These are phyloP conservation scores for Latrodectus hesperus DNA, from an alignment of 2,888 invertebrate genomes.

Conservation along the genomic window DNA sequence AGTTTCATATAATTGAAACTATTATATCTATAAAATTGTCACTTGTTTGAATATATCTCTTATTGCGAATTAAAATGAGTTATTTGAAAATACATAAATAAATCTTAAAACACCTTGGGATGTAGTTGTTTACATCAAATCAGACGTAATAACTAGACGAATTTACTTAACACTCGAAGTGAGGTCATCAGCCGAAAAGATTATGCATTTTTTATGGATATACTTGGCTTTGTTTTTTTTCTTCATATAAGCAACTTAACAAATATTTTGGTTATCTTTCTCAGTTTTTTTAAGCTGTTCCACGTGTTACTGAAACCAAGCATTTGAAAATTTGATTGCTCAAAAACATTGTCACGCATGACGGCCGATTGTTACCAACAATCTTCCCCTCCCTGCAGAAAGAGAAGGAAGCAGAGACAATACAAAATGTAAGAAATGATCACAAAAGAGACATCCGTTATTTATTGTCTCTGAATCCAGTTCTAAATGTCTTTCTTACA, in stretches of 20 bases:
- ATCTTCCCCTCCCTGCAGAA: not conserved
- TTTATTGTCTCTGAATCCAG: constrained; percentile 28
- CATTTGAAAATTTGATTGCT: not conserved
- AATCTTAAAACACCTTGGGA: too few relatives aligned
- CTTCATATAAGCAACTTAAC: not conserved
- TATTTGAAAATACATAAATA: too few relatives aligned
- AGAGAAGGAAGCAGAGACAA: constrained; percentile 4
- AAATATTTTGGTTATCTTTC: too few relatives aligned
- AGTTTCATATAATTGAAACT: not conserved
- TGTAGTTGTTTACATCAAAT: too few relatives aligned
- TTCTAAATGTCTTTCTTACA: constrained; percentile 2
- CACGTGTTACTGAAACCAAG: too few relatives aligned
- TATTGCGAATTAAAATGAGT: too few relatives aligned
- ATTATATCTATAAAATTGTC: too few relatives aligned
- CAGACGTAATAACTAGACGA: not conserved
- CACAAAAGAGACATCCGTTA: constrained; percentile 47
- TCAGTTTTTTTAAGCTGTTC: not conserved
- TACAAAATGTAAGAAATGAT: constrained; percentile 23
- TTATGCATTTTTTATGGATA: not conserved
- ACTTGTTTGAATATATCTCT: not conserved
- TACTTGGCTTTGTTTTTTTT: not conserved
- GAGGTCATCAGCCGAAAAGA: not conserved
- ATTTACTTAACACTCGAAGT: not conserved
- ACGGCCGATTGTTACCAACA: not conserved
- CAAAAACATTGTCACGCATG: not conserved